These are phyloP conservation scores for Brevimyrus niger DNA, from an alignment of 2,113 vertebrate species.

Conservation along the genomic window DNA sequence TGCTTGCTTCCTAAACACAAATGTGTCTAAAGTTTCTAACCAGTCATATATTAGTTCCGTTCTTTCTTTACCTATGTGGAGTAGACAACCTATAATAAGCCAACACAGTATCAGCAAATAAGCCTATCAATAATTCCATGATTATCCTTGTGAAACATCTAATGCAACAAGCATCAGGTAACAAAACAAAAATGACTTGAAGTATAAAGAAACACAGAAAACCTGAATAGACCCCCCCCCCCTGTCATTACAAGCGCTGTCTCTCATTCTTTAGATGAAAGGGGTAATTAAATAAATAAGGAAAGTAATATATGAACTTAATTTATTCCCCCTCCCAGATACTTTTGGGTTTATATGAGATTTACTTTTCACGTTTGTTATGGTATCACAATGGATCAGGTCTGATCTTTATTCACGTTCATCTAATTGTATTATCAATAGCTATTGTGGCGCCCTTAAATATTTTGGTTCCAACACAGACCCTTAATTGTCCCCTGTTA, in stretches of 20 bases:
- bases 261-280: background rate
- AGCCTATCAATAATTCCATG: background rate
- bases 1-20: background rate
- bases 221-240: background rate
- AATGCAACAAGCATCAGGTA: background rate
- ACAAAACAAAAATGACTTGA: background rate
- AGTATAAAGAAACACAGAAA: background rate
- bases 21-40: background rate
- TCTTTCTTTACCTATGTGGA: background rate
- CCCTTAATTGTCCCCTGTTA: background rate
- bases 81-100: background rate
- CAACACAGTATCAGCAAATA: background rate
- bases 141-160: background rate
- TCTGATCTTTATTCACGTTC: background rate
- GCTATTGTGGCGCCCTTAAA: background rate
- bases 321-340: background rate
- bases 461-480: background rate
- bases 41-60: background rate
- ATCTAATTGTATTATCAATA: constrained; percentile 1
- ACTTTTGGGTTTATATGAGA: background rate
- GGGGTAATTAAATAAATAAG: background rate
- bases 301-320: background rate
- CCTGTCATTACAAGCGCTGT: background rate
- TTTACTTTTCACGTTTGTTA: background rate
- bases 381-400: background rate